Conservation (phyloP, 2,888 invertebrate species). For the Sphaerophoria taeniata region DNA sequence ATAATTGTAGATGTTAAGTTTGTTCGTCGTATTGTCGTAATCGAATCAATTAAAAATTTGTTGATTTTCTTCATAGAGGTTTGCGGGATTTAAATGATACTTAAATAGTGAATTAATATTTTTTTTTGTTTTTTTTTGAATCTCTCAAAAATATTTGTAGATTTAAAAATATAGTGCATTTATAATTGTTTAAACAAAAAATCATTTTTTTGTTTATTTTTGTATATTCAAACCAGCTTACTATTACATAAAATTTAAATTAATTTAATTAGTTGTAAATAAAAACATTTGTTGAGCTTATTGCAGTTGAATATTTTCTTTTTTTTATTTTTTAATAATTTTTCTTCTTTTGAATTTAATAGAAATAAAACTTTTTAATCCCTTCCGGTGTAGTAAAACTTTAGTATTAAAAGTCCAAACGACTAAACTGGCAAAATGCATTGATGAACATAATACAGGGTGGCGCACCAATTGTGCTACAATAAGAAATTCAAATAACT, state of each 20-base stretch:
- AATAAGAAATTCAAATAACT: too few relatives aligned
- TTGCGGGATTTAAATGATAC: constrained; percentile 40
- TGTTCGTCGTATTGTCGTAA: background rate
- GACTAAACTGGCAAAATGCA: constrained; percentile 68
- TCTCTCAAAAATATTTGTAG: constrained; percentile 30
- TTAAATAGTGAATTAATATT: constrained; percentile 34
- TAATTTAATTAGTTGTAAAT: constrained; percentile 44
- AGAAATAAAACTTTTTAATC: constrained; percentile 76
- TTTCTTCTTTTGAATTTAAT: background rate
- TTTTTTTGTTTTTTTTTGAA: constrained; percentile 12
- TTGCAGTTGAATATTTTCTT: background rate
- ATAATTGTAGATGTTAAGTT: background rate
- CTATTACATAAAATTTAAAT: constrained; percentile 59
- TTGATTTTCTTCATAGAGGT: constrained; percentile 37
- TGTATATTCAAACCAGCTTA: constrained; percentile 51
- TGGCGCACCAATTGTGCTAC: too few relatives aligned
- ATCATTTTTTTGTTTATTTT: constrained; percentile 17
- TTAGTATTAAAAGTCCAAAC: constrained; percentile 13
- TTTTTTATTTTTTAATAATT: background rate
- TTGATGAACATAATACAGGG: too few relatives aligned
- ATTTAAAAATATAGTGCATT: constrained; percentile 66
- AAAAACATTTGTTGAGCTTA: constrained; percentile 53
- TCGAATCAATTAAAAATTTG: background rate
- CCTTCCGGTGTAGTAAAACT: constrained; percentile 77
- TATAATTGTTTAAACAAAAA: background rate